These are phyloP conservation scores for Diorhabda carinulata DNA, from an alignment of 1,140 invertebrate species.

Conservation along the genomic window DNA sequence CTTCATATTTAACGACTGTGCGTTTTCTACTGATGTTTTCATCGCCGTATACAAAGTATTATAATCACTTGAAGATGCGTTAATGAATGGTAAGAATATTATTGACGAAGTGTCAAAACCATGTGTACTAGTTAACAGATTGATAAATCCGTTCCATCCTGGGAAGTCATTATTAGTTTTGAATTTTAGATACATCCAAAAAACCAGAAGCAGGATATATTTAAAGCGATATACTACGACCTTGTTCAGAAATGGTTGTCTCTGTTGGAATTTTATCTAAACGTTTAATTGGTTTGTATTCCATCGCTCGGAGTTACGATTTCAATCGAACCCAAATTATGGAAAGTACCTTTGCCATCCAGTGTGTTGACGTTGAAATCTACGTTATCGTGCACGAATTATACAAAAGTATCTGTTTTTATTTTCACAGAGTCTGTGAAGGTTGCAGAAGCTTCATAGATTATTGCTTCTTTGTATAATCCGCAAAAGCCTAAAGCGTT, in stretches of 20 bases:
- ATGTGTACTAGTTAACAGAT: constrained; percentile 20
- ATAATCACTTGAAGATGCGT: neutral
- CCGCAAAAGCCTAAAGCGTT: constrained; percentile 22
- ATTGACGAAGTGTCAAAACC: constrained; percentile 19
- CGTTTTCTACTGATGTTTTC: no score
- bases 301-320: constrained; percentile 22
- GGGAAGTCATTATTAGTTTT: neutral
- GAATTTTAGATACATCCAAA: constrained; percentile 14
- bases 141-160: constrained; percentile 2
- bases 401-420: constrained; percentile 25
- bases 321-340: constrained; percentile 23
- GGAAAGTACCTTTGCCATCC: constrained; percentile 21
- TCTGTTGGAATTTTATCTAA: constrained; percentile 18
- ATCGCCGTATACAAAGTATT: no score
- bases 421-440: constrained; percentile 16
- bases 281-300: constrained; percentile 14
- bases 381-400: constrained; percentile 32
- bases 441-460: constrained; percentile 25
- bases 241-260: constrained; percentile 11
- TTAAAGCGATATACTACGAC: neutral
- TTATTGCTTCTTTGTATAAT: constrained; percentile 27
- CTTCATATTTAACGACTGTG: no score
- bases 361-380: constrained; percentile 30
- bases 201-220: constrained; percentile 18
- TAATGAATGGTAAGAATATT: constrained; percentile 28